Percentiles rank a stretch among this genome's conserved stretches.
These are phyloP conservation scores for Syngnathus scovelli DNA, from an alignment of 2,113 vertebrate genomes.

Conservation along the genomic window DNA sequence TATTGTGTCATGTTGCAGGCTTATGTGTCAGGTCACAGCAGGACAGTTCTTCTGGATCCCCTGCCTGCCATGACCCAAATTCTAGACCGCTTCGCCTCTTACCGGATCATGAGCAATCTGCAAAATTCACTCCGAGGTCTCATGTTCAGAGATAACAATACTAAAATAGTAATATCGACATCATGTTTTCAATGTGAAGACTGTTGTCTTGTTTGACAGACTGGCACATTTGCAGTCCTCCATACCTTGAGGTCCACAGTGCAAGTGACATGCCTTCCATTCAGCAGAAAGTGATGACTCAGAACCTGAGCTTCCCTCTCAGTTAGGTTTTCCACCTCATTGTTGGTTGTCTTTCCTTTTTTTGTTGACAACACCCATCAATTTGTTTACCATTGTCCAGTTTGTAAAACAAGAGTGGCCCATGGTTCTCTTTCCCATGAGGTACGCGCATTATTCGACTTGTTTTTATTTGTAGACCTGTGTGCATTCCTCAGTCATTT, in stretches of 20 bases:
- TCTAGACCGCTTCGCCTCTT: conserved; percentile 69
- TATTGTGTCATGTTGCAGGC: conserved; percentile 33
- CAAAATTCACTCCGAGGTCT: conserved; percentile 57
- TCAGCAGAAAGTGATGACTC: conserved; percentile 36
- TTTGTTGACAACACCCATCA: background rate
- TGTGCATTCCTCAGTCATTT: background rate
- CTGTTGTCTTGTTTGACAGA: conserved; percentile 34
- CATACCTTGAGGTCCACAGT: conserved; percentile 63
- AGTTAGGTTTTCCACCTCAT: conserved; percentile 51
- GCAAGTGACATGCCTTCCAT: conserved; percentile 42
- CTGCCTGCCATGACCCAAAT: conserved; percentile 66
- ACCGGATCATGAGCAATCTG: conserved; percentile 66
- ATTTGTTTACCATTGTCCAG: conserved; percentile 37
- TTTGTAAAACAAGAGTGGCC: conserved; percentile 75
- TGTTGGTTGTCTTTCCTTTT: background rate
- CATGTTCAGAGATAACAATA: background rate
- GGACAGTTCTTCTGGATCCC: conserved; percentile 67
- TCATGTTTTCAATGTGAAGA: background rate
- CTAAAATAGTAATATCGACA: background rate
- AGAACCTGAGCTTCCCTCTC: conserved; percentile 63
- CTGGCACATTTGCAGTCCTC: conserved; percentile 63
- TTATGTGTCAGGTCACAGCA: conserved; percentile 61
- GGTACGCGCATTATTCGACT: conserved; percentile 37
- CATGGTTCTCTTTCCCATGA: conserved; percentile 71
- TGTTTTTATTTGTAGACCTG: background rate